phyloP scores from a whole-genome alignment of 2,888 invertebrate species.

The Ichneumoninae sp. region DNA sequence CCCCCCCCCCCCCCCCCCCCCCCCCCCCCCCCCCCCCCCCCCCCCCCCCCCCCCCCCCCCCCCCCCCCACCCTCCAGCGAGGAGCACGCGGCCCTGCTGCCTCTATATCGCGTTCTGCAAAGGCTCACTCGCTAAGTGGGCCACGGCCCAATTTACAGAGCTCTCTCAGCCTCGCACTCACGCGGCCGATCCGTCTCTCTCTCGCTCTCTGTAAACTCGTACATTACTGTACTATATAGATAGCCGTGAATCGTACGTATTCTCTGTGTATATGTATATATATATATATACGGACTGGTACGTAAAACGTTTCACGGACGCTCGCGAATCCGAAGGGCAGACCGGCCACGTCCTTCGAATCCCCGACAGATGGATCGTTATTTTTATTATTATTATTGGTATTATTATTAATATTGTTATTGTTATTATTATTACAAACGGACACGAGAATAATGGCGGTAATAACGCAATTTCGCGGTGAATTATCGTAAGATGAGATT shows the following conservation, averaged over 20 bases:
- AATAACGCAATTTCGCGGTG: constrained; percentile 12
- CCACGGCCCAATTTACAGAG: constrained; percentile 83
- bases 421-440: constrained; percentile 8
- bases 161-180: constrained; percentile 74
- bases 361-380: constrained; percentile 16
- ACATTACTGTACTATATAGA: constrained; percentile 30
- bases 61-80: constrained; percentile 31
- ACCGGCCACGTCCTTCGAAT: constrained; percentile 50
- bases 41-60: not conserved
- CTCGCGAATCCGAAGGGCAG: constrained; percentile 58
- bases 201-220: constrained; percentile 20
- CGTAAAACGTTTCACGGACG: constrained; percentile 56
- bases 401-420: not conserved
- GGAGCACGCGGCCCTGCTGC: constrained; percentile 57
- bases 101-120: constrained; percentile 63
- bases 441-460: not conserved
- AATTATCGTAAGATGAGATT: not conserved
- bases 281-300: not conserved
- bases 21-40: not conserved
- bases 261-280: not conserved
- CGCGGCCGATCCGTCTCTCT: constrained; percentile 54
- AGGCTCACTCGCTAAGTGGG: constrained; percentile 78
- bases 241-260: constrained; percentile 40
- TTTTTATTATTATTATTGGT: constrained; percentile 14
- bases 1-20: not conserved